Evolutionary conservation across 2,888 invertebrate genomes (phyloP), one percentile per base, ranked within the genome.

Genomic region (Tetranychus truncatus): DNA sequence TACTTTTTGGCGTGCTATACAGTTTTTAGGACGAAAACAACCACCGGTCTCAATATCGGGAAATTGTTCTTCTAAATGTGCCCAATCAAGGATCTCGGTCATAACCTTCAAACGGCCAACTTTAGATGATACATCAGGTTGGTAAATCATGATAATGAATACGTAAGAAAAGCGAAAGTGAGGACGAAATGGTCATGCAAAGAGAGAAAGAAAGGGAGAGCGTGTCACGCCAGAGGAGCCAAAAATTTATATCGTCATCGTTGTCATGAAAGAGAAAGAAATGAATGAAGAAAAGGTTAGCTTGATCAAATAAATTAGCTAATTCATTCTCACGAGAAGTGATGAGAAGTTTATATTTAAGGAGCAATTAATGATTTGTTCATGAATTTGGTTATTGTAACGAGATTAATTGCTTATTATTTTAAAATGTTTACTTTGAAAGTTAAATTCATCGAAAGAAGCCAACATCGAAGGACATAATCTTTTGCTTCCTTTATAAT

Each of bases 11-110:
- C 89, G 86, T n/a, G 94, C 78, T 21, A 67, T 74, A 77, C 75
- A 95, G 90, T 82, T 87, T 88, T 81, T 90, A 90, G 97, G 96
- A 74, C 85, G 84, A 83, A 89, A 93, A 77, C 88, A 87, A n/a
- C 95, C 95, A 15, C 96, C 97, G 45, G 87, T 85, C 77, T 87
- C 87, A 76, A 95, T 84, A 81, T 89, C 87, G 1, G 87, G 85
- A 77, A 83, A 82, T 79, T 87, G 87, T 79, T 85, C 86, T 81
- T 90, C 90, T 78, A 91, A 82, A 76, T 85, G 86, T 77, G 69
- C 11, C 69, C 69, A 69, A 69, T 69, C 69, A 20, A 20, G 11
- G 34, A 69, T 69, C 20, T 72, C 72, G n/a, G n/a, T 18, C 18
- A 72, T 34, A 45, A 72, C 72, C 45, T 46, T 72, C 45, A 72